phyloP scores from a whole-genome alignment of 2,888 invertebrate genomes.

The Pristionchus arcanus region DNA sequence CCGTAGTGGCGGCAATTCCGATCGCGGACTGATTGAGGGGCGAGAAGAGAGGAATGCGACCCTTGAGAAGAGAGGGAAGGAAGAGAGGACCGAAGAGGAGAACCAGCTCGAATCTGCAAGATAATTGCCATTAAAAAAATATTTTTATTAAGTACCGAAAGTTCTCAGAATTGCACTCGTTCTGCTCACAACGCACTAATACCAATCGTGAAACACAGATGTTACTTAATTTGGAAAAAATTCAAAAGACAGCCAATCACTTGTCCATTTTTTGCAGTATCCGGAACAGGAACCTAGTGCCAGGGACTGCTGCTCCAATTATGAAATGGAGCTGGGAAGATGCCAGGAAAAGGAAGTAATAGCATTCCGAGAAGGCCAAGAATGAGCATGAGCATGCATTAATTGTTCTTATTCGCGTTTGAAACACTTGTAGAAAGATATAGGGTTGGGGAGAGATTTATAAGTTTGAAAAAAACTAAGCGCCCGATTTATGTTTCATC shows the following conservation, averaged over 20 bases:
- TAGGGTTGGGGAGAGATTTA: not conserved
- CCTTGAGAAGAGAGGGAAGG: constrained; percentile 87
- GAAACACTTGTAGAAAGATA: not conserved
- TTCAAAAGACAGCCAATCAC: no score
- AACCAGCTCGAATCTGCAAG: constrained; percentile 87
- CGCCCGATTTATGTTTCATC: no score
- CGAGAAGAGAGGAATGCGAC: constrained; percentile 84
- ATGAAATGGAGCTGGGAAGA: not conserved
- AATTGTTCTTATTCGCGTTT: not conserved
- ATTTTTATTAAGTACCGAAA: no score
- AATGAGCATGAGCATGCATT: not conserved
- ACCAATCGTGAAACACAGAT: constrained; percentile 83
- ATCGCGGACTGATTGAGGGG: constrained; percentile 70
- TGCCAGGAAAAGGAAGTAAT: not conserved
- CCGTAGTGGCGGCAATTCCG: constrained; percentile 78
- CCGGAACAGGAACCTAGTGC: no score
- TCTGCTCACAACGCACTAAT: not conserved
- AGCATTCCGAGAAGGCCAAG: not conserved
- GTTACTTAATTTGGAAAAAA: no score
- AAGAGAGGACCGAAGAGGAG: constrained; percentile 88
- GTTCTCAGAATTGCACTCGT: no score
- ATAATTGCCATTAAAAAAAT: not conserved
- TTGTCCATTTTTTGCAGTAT: constrained; percentile 82
- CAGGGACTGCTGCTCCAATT: not conserved
- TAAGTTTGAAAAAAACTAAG: no score